These are phyloP conservation scores for Hypanus sabinus DNA, from an alignment of 2,113 vertebrate species.

Conservation along the genomic window DNA sequence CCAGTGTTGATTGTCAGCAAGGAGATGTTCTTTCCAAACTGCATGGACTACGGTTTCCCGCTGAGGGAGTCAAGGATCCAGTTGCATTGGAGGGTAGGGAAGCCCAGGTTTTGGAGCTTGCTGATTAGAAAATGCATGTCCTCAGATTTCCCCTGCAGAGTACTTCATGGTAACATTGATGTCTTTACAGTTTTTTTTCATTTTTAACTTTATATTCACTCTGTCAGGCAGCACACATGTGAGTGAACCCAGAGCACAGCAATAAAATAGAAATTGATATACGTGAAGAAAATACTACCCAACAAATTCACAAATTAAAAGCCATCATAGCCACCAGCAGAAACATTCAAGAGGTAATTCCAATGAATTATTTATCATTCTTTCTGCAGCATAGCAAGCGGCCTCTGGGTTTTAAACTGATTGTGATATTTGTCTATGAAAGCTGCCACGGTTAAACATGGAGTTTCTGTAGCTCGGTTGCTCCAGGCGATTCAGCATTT, in stretches of 20 bases:
- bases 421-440: conserved; percentile 35
- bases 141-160: background rate
- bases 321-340: background rate
- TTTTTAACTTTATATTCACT: background rate
- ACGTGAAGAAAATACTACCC: background rate
- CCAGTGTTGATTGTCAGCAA: too few relatives aligned
- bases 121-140: background rate
- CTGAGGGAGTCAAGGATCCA: too few relatives aligned
- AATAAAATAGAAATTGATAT: background rate
- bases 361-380: conserved; percentile 30
- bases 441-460: conserved; percentile 29
- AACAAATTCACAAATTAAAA: background rate
- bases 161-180: background rate
- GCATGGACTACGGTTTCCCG: too few relatives aligned
- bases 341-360: conserved; percentile 18
- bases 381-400: conserved; percentile 15
- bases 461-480: background rate
- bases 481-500: conserved; percentile 5
- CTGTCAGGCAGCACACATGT: background rate
- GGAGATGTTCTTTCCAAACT: too few relatives aligned
- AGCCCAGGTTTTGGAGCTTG: too few relatives aligned
- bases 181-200: too few relatives aligned
- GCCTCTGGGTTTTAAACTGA: conserved; percentile 9
- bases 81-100: too few relatives aligned
- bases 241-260: background rate